Conservation (phyloP, 2,888 invertebrate species). For the Leucania comma region DNA sequence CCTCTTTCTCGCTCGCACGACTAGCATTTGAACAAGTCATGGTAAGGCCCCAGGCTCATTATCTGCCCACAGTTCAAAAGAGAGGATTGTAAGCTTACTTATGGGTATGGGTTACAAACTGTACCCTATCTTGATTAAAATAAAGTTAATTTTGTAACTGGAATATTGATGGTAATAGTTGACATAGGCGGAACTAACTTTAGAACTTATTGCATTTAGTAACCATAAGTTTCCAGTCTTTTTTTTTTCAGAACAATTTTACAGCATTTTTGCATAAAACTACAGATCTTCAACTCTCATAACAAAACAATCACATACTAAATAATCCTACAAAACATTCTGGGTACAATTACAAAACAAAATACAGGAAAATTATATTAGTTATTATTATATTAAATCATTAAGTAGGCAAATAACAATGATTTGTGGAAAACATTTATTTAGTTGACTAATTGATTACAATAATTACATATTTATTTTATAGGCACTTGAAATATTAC, state of each 20-base stretch:
- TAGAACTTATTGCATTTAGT: background rate
- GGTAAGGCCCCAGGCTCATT: background rate
- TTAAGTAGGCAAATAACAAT: slow-evolving; percentile 12
- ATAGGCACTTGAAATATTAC: slow-evolving; percentile 14
- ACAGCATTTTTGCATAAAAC: slow-evolving; percentile 12
- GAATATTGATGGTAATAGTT: background rate
- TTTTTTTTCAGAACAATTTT: too few relatives aligned
- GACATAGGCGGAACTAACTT: slow-evolving; percentile 1
- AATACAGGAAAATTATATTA: slow-evolving; percentile 27
- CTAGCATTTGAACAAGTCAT: too few relatives aligned
- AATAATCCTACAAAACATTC: slow-evolving; percentile 29
- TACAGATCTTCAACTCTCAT: slow-evolving; percentile 27
- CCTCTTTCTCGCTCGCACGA: too few relatives aligned
- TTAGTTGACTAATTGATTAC: background rate
- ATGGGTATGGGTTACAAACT: background rate
- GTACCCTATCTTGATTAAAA: background rate
- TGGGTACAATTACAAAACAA: slow-evolving; percentile 14
- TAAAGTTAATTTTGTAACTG: background rate
- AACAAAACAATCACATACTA: slow-evolving; percentile 21
- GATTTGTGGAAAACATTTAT: slow-evolving; percentile 7
- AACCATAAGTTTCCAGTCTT: background rate
- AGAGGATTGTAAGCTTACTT: background rate
- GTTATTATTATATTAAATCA: slow-evolving; percentile 28
- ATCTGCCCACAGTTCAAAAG: background rate
- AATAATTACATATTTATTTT: slow-evolving; percentile 6